Percentiles rank a stretch among this genome's conserved stretches.
Conservation (phyloP, 37 sponge, comb jelly and placozoan genomes). For the Petrosia ficiformis region DNA sequence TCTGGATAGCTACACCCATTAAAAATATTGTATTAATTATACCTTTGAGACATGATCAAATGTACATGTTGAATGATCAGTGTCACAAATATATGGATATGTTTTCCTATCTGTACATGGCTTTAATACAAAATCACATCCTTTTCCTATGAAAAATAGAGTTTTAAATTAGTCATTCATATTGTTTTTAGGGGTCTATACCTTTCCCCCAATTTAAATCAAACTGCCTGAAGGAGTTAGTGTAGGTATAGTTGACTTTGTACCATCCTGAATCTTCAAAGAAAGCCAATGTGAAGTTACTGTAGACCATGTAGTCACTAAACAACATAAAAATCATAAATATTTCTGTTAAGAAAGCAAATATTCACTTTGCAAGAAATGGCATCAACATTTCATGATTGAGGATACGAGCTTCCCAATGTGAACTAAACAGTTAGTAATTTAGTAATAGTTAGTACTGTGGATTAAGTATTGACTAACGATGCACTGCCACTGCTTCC, state of each 20-base stretch:
- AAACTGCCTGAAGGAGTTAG: slow-evolving; percentile 5
- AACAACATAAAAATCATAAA: neutral
- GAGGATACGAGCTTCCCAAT: slow-evolving; percentile 20
- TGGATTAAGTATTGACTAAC: too few species aligned
- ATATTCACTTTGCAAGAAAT: slow-evolving; percentile 5
- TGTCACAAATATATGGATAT: slow-evolving; percentile 39
- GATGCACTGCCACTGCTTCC: too few species aligned
- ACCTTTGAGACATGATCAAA: too few species aligned
- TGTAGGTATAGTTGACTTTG: slow-evolving; percentile 30
- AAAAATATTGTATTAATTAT: too few species aligned
- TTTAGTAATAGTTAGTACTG: too few species aligned
- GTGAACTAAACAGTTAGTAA: too few species aligned
- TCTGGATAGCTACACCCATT: too few species aligned
- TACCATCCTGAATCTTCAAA: slow-evolving; percentile 60
- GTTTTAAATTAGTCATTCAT: too few species aligned
- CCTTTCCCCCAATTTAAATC: slow-evolving; percentile 28
- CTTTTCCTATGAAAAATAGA: too few species aligned
- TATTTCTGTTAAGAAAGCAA: neutral
- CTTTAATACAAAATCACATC: slow-evolving; percentile 30
- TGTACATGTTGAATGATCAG: too few species aligned
- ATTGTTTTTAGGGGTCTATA: too few species aligned
- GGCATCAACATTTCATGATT: slow-evolving; percentile 22
- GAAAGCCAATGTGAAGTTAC: slow-evolving; percentile 36
- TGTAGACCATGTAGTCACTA: slow-evolving; percentile 31
- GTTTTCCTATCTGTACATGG: neutral